Evolutionary conservation across 1,140 invertebrate species (phyloP), one percentile per base, ranked within the genome.

Genomic region (Pseudomyrmex dendroicus): DNA sequence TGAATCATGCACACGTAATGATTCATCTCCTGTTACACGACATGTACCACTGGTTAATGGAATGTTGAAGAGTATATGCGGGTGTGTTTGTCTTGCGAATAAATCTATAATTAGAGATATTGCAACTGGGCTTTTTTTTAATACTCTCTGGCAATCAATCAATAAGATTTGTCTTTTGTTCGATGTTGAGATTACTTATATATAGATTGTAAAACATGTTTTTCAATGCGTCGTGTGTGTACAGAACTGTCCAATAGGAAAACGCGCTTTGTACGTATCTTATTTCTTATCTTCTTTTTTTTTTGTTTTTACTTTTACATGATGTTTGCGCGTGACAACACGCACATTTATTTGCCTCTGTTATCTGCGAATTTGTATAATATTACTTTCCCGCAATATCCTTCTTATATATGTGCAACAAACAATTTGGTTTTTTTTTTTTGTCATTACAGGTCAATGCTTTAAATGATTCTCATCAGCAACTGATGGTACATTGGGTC

Each of bases 401-500:
- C 13, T 52, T 52, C 50, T 52, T 1, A 2, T 52, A 0, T 52
- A 13, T 10, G 8, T 50, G 12, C 50, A 13, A 10, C 9, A 13
- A 52, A 52, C 9, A 52, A 5, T 35, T 35, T 35, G 35, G 35
- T 35, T 7, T 67, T 64, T 8, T 74, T 52, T 63, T 61, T 76
- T 89, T 89, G 87, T 89, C 52, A 85, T 95, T 94, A 8, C 93
- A 97, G 97, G 95, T 96, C 54, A 96, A 96, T 74, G 92, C 95
- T 62, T 94, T 98, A 10, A 97, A 98, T 94, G 97, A 98, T 92
- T 96, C 96, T 70, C 98, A 98, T 92, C 97, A 97, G 87, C 97
- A 98, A 91, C 93, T 98, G 86, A 97, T 98, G 95, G 97, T 98
- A 1, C 97, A 98, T 93, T 98, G 98, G 98, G 97, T 98, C 46